Evolutionary conservation across 1,140 invertebrate genomes (phyloP).

Genomic region (Lycorma delicatula): DNA sequence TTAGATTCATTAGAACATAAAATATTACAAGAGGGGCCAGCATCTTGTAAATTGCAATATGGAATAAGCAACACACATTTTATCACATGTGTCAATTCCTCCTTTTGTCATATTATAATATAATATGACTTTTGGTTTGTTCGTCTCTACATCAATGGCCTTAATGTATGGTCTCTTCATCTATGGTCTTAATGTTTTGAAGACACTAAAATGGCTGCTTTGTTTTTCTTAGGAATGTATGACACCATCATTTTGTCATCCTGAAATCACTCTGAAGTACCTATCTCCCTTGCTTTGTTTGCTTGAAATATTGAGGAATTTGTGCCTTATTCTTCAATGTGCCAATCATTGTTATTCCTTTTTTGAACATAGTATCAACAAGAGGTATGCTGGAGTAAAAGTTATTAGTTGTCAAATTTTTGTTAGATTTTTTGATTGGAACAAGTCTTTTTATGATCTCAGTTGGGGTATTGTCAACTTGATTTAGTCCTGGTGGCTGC

Average conservation of each 20-base stretch:
- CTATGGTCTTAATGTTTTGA: conserved; percentile 35
- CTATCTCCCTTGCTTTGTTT: background rate
- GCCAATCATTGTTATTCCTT: conserved; percentile 36
- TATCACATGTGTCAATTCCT: conserved; percentile 31
- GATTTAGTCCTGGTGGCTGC: conserved; percentile 32
- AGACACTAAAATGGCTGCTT: conserved; percentile 30
- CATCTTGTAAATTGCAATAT: conserved; percentile 23
- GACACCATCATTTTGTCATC: conserved; percentile 16
- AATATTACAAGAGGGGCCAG: conserved; percentile 32
- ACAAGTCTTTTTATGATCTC: conserved; percentile 27
- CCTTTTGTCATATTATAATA: conserved; percentile 31
- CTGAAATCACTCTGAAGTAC: conserved; percentile 12
- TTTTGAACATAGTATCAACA: conserved; percentile 30
- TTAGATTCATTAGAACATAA: conserved; percentile 29
- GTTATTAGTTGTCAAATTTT: conserved; percentile 36
- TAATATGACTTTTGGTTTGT: conserved; percentile 29
- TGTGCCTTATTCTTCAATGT: conserved; percentile 39
- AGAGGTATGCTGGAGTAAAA: conserved; percentile 37
- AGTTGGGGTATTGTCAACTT: conserved; percentile 27
- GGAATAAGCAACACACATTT: conserved; percentile 29
- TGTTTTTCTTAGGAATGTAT: conserved; percentile 20
- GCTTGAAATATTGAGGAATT: conserved; percentile 29
- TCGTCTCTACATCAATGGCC: conserved; percentile 18
- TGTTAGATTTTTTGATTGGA: conserved; percentile 28
- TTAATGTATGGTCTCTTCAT: no score